A percentile compares a stretch with the other conserved stretches of the same genome.
Conservation (phyloP, 2,113 vertebrate genomes). For the Oxyruncus cristatus region DNA sequence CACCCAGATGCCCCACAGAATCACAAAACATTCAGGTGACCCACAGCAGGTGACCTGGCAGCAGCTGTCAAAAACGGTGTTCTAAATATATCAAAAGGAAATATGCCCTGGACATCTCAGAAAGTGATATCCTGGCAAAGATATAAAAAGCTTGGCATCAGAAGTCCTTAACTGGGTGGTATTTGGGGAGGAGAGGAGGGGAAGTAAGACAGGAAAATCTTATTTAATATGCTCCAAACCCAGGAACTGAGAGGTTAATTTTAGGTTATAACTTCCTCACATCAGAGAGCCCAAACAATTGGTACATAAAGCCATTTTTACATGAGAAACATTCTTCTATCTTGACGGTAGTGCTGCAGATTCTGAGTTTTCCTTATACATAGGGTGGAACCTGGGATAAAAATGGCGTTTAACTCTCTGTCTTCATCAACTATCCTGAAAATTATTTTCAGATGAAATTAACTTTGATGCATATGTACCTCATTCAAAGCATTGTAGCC, state of each 20-base stretch:
- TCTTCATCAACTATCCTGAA: neutral
- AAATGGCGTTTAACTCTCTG: neutral
- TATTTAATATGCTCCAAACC: neutral
- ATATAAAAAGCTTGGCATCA: neutral
- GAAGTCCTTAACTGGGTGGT: neutral
- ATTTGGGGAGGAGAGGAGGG: too few species aligned
- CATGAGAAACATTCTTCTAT: neutral
- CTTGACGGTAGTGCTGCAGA: neutral
- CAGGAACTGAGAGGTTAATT: neutral
- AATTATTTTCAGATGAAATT: neutral
- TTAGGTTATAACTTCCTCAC: neutral
- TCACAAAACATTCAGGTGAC: neutral
- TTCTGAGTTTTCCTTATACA: neutral
- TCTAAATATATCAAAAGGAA: slow-evolving; percentile 40
- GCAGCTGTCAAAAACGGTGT: neutral
- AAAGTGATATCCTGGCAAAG: neutral
- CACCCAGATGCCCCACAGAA: neutral
- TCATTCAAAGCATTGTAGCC: neutral
- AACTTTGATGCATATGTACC: neutral
- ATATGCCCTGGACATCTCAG: neutral
- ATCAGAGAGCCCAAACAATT: neutral
- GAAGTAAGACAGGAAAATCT: neutral
- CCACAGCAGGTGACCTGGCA: neutral
- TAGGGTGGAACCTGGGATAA: neutral
- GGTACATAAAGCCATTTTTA: neutral